Evolutionary conservation across 2,888 invertebrate species (phyloP).

Genomic region (Sarcophaga caerulescens): DNA sequence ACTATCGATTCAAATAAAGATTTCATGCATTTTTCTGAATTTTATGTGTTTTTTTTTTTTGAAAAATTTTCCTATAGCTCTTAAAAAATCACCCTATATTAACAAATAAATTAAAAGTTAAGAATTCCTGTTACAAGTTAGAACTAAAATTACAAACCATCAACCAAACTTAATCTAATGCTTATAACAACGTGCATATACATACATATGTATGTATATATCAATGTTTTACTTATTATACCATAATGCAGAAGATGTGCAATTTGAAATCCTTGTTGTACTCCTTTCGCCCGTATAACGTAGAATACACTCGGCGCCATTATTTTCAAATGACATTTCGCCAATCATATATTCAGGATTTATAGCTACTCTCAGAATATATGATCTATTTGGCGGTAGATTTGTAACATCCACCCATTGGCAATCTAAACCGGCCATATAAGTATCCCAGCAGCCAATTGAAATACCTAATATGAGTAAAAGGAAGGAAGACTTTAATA

Average conservation of each 20-base stretch:
- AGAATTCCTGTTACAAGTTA: no score
- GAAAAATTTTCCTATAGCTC: no score
- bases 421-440: constrained; percentile 74
- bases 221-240: constrained; percentile 55
- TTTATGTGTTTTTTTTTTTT: no score
- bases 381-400: constrained; percentile 72
- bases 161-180: background rate
- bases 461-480: constrained; percentile 71
- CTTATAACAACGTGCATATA: background rate
- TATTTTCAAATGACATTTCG: constrained; percentile 76
- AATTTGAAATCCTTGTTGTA: constrained; percentile 73
- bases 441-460: constrained; percentile 75
- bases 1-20: no score
- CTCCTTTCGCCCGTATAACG: constrained; percentile 73
- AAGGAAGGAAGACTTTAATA: background rate
- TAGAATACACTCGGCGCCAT: constrained; percentile 75
- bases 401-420: constrained; percentile 78
- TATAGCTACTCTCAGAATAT: constrained; percentile 75
- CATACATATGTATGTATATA: no score
- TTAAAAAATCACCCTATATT: no score
- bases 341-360: constrained; percentile 77
- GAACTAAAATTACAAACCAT: background rate
- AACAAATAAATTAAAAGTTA: no score
- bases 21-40: no score
- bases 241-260: constrained; percentile 68